Percentiles rank a stretch among this genome's conserved stretches.
These are phyloP conservation scores for Pseudococcus jackbeardsleyi DNA, from an alignment of 2,888 invertebrate genomes.

Conservation along the genomic window DNA sequence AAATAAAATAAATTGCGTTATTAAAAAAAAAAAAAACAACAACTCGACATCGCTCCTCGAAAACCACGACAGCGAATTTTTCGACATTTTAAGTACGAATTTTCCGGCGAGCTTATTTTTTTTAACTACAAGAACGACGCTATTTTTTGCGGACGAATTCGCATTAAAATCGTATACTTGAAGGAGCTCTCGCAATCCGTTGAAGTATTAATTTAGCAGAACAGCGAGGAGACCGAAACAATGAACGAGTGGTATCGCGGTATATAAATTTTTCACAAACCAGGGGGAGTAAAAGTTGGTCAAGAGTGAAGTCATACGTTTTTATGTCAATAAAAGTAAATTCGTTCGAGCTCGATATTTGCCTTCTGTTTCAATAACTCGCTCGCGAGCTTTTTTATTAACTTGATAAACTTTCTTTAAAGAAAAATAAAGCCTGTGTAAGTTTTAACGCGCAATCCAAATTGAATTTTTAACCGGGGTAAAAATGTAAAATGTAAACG, in stretches of 20 bases:
- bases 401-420: conserved; percentile 23
- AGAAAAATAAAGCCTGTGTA: conserved; percentile 36
- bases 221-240: neutral
- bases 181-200: conserved; percentile 7
- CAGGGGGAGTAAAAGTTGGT: conserved; percentile 4
- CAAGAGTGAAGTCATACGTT: conserved; percentile 35
- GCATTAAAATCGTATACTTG: neutral
- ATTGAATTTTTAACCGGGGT: conserved; percentile 29
- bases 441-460: conserved; percentile 41
- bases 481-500: conserved; percentile 32
- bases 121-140: neutral
- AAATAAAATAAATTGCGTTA: conserved; percentile 29
- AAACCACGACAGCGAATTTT: neutral
- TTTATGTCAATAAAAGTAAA: conserved; percentile 49
- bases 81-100: conserved; percentile 8
- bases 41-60: neutral
- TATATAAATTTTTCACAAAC: neutral
- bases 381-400: neutral
- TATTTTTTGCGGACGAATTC: neutral
- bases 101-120: conserved; percentile 10
- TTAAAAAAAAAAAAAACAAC: neutral
- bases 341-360: conserved; percentile 24
- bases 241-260: neutral
- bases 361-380: conserved; percentile 49
- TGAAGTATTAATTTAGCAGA: conserved; percentile 22